Conservation (phyloP, 2,113 vertebrate genomes). For the Melanerpes aurifrons region DNA sequence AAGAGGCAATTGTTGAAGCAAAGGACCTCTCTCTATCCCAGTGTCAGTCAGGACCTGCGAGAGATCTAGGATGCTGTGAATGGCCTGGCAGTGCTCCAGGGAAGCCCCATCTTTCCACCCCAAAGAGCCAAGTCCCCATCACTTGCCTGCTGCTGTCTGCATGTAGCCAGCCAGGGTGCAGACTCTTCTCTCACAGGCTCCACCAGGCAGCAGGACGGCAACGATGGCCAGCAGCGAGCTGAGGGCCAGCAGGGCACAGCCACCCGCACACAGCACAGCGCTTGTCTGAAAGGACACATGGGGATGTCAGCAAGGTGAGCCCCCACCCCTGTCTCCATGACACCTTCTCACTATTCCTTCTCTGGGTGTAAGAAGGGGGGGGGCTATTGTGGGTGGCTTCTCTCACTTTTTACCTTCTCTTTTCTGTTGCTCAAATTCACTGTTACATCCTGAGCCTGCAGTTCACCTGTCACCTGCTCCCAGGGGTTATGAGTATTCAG, state of each 20-base stretch:
- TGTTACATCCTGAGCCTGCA: fast-evolving
- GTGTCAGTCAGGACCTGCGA: background rate
- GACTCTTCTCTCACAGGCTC: slow-evolving; percentile 87
- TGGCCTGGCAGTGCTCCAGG: background rate
- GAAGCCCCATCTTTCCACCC: background rate
- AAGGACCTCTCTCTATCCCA: background rate
- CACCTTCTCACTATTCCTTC: background rate
- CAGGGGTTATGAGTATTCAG: slow-evolving; percentile 37
- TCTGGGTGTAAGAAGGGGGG: background rate
- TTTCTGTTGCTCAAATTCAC: background rate
- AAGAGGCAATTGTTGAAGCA: background rate
- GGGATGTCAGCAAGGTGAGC: background rate
- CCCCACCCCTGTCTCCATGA: fast-evolving
- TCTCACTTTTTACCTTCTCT: background rate
- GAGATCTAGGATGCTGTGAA: background rate
- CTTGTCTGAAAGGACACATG: slow-evolving; percentile 84
- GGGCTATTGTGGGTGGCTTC: fast-evolving
- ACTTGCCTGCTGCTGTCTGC: slow-evolving; percentile 92
- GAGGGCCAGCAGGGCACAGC: slow-evolving; percentile 88
- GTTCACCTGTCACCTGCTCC: background rate
- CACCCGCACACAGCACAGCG: slow-evolving; percentile 88
- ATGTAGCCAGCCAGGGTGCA: slow-evolving; percentile 94
- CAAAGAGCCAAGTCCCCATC: background rate
- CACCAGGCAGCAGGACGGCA: slow-evolving; percentile 88
- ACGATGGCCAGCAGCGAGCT: slow-evolving; percentile 91